Conservation (phyloP, 2,888 invertebrate species). For the Chrysotoxum bicinctum region DNA sequence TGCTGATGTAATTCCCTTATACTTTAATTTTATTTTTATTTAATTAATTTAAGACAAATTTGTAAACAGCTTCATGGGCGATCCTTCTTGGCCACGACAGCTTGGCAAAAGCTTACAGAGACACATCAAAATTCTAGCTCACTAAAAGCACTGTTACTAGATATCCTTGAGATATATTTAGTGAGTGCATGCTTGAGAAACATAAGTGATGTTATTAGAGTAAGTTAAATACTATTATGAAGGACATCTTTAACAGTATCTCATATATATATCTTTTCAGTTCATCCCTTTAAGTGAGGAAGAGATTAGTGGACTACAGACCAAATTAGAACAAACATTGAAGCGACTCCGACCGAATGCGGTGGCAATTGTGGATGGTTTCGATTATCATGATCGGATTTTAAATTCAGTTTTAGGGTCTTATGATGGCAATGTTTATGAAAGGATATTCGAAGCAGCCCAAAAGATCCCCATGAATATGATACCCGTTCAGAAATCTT, state of each 20-base stretch:
- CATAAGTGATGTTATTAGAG: slow-evolving; percentile 90
- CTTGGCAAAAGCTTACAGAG: slow-evolving; percentile 84
- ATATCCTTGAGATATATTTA: slow-evolving; percentile 90
- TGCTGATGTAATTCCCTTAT: slow-evolving; percentile 85
- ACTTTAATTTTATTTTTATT: not conserved
- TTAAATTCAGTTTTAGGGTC: slow-evolving; percentile 90
- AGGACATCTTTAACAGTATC: not conserved
- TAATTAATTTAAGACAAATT: not conserved
- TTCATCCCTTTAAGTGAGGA: slow-evolving; percentile 78
- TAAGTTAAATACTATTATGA: slow-evolving; percentile 79
- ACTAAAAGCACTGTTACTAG: slow-evolving; percentile 85
- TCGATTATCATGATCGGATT: slow-evolving; percentile 92
- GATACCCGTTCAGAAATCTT: slow-evolving; percentile 88
- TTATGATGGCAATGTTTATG: slow-evolving; percentile 93
- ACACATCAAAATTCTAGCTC: slow-evolving; percentile 83
- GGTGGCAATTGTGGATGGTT: slow-evolving; percentile 94
- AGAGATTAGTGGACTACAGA: slow-evolving; percentile 83
- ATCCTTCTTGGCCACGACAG: slow-evolving; percentile 89
- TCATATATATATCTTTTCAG: slow-evolving; percentile 69
- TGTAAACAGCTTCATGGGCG: slow-evolving; percentile 89
- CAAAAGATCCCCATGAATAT: slow-evolving; percentile 92
- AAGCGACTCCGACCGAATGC: slow-evolving; percentile 91
- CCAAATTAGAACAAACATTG: slow-evolving; percentile 88
- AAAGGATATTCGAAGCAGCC: slow-evolving; percentile 90
- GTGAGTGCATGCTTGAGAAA: slow-evolving; percentile 88